Evolutionary conservation across 2,113 vertebrate genomes (phyloP).

Genomic region (Circaetus gallicus): DNA sequence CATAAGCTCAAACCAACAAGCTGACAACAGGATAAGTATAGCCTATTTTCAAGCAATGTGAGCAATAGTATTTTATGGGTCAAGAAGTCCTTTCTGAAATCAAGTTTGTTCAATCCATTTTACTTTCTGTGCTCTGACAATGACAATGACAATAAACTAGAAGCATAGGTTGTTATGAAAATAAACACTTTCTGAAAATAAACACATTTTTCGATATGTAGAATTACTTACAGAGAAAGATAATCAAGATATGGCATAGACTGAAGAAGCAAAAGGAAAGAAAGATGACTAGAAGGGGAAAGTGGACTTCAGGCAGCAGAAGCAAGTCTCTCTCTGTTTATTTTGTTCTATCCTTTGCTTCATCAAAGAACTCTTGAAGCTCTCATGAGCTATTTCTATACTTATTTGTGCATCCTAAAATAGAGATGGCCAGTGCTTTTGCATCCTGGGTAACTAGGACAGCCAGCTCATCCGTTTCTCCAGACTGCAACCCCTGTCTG

Average conservation of each 20-base stretch:
- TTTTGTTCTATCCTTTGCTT: neutral
- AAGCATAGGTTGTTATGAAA: neutral
- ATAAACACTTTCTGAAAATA: neutral
- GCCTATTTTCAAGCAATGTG: neutral
- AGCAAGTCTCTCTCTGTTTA: neutral
- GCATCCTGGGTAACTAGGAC: neutral
- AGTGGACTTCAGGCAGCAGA: neutral
- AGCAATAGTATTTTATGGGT: neutral
- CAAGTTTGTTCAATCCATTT: neutral
- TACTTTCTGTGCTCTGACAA: neutral
- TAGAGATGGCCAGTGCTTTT: neutral
- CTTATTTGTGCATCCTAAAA: neutral
- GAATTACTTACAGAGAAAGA: neutral
- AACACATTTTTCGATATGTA: neutral
- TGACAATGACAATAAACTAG: neutral
- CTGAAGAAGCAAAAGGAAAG: neutral
- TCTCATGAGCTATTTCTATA: neutral
- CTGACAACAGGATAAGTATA: constrained; percentile 9
- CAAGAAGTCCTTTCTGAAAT: neutral
- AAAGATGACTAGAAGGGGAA: neutral
- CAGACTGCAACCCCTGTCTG: neutral
- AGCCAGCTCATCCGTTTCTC: neutral
- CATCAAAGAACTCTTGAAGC: neutral
- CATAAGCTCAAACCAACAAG: constrained; percentile 34
- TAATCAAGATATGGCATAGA: neutral